phyloP scores from a whole-genome alignment of 2,113 vertebrate genomes.

The Heterochromis multidens region DNA sequence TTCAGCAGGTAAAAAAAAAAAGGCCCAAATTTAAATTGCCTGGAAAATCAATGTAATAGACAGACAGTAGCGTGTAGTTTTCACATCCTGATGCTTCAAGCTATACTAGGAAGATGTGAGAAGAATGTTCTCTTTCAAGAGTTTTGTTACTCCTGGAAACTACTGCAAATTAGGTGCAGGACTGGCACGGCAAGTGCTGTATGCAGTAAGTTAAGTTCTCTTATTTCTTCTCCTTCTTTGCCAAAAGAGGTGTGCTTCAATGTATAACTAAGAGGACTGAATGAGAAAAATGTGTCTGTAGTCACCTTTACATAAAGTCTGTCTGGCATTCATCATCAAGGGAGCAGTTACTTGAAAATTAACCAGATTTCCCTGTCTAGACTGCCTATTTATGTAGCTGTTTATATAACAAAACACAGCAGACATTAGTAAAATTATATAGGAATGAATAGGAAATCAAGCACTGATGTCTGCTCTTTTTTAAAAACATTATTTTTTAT shows the following conservation, averaged over 20 bases:
- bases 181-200: background rate
- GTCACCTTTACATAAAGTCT: background rate
- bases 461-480: background rate
- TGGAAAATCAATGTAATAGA: slow-evolving; percentile 29
- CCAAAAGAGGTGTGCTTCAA: slow-evolving; percentile 1
- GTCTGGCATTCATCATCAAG: slow-evolving; percentile 10
- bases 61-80: slow-evolving; percentile 20
- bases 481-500: background rate
- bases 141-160: slow-evolving; percentile 52
- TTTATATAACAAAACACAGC: background rate
- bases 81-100: slow-evolving; percentile 30
- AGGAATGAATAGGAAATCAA: background rate
- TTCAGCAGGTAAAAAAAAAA: slow-evolving; percentile 60
- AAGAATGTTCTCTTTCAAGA: slow-evolving; percentile 48
- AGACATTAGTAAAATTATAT: background rate
- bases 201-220: background rate
- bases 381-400: background rate
- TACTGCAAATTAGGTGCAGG: slow-evolving; percentile 39
- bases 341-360: background rate
- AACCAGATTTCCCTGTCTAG: background rate
- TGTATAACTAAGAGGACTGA: background rate
- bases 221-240: background rate
- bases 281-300: background rate
- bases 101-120: slow-evolving; percentile 26
- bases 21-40: slow-evolving; percentile 44